Conservation (phyloP, 2,888 invertebrate species). For the Drosophila pseudotalamancana region DNA sequence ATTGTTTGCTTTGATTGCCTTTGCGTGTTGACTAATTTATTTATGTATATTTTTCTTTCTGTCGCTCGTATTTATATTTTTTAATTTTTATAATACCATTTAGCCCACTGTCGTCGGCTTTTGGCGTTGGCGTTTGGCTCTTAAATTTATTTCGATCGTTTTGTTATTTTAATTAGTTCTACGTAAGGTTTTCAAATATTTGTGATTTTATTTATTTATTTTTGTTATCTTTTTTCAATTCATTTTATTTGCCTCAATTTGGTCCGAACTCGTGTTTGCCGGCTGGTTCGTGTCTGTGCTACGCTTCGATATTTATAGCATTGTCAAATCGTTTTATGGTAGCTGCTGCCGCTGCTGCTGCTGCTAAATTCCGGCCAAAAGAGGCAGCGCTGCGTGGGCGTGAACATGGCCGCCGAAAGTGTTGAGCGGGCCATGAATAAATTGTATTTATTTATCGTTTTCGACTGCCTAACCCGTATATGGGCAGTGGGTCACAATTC, state of each 20-base stretch:
- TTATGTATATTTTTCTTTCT: slow-evolving; percentile 50
- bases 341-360: slow-evolving; percentile 27
- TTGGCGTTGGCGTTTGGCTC: slow-evolving; percentile 46
- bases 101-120: slow-evolving; percentile 43
- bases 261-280: slow-evolving; percentile 15
- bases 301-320: slow-evolving; percentile 60
- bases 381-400: slow-evolving; percentile 54
- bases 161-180: slow-evolving; percentile 79
- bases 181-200: slow-evolving; percentile 25
- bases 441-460: slow-evolving; percentile 70
- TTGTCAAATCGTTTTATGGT: slow-evolving; percentile 58
- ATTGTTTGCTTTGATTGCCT: slow-evolving; percentile 42
- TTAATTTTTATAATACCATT: slow-evolving; percentile 66
- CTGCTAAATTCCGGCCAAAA: slow-evolving; percentile 30
- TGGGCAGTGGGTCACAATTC: background rate
- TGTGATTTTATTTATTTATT: background rate
- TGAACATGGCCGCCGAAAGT: slow-evolving; percentile 71
- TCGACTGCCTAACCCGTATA: slow-evolving; percentile 57
- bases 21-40: slow-evolving; percentile 61
- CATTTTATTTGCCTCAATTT: slow-evolving; percentile 41
- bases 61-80: slow-evolving; percentile 29
- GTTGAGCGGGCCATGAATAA: slow-evolving; percentile 70
- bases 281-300: slow-evolving; percentile 53
- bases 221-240: background rate
- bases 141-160: slow-evolving; percentile 63